phyloP scores from a whole-genome alignment of 2,888 invertebrate genomes.

The Coelopa pilipes region DNA sequence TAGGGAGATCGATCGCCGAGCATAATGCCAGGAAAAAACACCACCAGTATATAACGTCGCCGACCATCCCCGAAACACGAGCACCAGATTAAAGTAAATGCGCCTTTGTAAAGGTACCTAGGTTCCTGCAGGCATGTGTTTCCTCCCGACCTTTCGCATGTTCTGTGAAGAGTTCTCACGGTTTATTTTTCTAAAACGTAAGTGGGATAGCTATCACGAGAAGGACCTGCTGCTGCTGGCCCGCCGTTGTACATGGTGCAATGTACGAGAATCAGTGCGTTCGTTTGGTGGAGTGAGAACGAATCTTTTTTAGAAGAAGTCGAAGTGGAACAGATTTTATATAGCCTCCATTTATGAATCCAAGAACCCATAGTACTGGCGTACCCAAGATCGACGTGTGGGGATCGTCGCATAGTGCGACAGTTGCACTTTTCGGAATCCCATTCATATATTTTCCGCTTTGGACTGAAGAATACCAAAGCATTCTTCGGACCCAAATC shows the following conservation, averaged over 20 bases:
- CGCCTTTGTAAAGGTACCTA: neutral
- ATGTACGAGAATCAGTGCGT: constrained; percentile 70
- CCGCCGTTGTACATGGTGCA: constrained; percentile 89
- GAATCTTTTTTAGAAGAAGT: too few relatives aligned
- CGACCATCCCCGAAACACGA: neutral
- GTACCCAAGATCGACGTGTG: too few relatives aligned
- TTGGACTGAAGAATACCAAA: neutral
- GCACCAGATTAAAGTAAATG: neutral
- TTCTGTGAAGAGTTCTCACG: constrained; percentile 31
- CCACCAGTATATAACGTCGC: neutral
- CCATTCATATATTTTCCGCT: too few relatives aligned
- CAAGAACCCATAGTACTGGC: too few relatives aligned
- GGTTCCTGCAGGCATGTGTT: neutral
- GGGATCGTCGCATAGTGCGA: too few relatives aligned
- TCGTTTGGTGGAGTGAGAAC: too few relatives aligned
- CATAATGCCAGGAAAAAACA: constrained; percentile 1
- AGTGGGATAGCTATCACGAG: constrained; percentile 12
- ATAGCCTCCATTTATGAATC: too few relatives aligned
- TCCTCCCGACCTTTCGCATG: too few relatives aligned
- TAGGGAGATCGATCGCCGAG: constrained; percentile 37
- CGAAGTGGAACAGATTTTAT: too few relatives aligned
- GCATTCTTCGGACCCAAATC: neutral
- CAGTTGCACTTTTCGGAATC: too few relatives aligned
- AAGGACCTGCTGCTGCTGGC: constrained; percentile 66
- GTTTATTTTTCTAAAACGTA: constrained; percentile 25